These are phyloP conservation scores for Chaetodon trifascialis DNA, from an alignment of 2,113 vertebrate species.

Conservation along the genomic window DNA sequence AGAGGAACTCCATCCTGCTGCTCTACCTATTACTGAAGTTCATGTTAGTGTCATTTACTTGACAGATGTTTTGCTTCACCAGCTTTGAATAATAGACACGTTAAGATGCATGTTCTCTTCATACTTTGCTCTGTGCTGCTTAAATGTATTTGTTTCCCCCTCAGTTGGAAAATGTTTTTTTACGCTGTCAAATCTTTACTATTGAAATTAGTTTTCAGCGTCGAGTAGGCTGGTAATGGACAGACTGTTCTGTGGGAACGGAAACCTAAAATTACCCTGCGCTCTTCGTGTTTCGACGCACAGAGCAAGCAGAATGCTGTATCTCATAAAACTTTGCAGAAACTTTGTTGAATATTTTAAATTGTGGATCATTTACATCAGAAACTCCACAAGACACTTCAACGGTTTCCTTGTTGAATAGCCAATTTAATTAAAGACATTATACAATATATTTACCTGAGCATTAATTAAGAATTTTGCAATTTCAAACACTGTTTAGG, in stretches of 20 bases:
- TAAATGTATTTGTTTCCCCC: background rate
- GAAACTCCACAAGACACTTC: background rate
- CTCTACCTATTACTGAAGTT: no score
- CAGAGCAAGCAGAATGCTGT: background rate
- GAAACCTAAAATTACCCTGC: constrained; percentile 42
- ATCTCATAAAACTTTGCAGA: background rate
- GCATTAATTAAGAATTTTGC: background rate
- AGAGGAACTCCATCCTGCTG: background rate
- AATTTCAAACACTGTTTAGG: background rate
- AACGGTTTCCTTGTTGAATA: background rate
- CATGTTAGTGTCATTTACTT: no score
- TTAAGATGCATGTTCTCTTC: background rate
- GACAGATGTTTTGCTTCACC: background rate
- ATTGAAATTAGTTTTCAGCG: constrained; percentile 40
- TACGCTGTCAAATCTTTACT: constrained; percentile 28
- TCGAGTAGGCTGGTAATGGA: constrained; percentile 20
- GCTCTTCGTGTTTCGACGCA: constrained; percentile 10
- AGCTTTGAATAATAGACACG: background rate
- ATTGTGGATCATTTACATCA: background rate
- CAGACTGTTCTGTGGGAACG: constrained; percentile 38
- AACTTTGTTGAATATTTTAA: background rate
- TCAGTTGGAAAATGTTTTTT: constrained; percentile 11
- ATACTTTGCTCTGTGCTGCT: background rate
- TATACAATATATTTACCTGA: background rate
- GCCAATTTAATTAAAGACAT: background rate